A percentile compares a stretch with the other conserved stretches of the same genome.
phyloP scores from a whole-genome alignment of 2,113 vertebrate genomes.

The Brachyhypopomus gauderio region DNA sequence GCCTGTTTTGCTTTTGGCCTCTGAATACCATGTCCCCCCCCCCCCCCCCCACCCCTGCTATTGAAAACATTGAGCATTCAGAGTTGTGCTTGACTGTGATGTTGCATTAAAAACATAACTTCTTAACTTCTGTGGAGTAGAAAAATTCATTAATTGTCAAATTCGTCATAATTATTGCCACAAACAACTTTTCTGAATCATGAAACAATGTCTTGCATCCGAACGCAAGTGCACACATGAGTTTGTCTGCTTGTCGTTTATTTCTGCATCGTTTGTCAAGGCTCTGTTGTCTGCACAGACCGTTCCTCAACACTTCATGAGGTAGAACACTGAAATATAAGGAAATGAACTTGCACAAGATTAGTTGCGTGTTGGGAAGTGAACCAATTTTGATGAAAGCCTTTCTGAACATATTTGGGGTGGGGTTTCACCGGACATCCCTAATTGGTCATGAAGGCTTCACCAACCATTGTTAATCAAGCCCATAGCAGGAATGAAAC shows the following conservation, averaged over 20 bases:
- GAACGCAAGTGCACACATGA: too few species aligned
- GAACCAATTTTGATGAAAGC: slow-evolving; percentile 1
- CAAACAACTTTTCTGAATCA: background rate
- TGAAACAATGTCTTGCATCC: background rate
- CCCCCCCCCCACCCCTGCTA: background rate
- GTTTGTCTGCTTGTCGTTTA: too few species aligned
- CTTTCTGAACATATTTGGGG: background rate
- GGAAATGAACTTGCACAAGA: slow-evolving; percentile 1
- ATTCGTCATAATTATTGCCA: background rate
- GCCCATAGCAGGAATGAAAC: slow-evolving; percentile 51
- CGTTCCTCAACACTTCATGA: background rate
- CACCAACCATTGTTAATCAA: slow-evolving; percentile 11
- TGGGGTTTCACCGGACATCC: slow-evolving; percentile 35
- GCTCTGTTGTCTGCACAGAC: too few species aligned
- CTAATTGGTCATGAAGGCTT: slow-evolving; percentile 49
- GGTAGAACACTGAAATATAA: background rate
- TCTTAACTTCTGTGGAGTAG: too few species aligned
- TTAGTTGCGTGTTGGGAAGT: background rate
- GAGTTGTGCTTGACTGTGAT: too few species aligned
- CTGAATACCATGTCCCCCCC: background rate
- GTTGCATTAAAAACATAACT: too few species aligned
- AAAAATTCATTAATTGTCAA: too few species aligned
- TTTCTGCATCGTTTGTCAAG: too few species aligned
- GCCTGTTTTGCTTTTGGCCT: background rate
- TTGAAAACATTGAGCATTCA: background rate